Evolutionary conservation across 2,113 vertebrate genomes (phyloP).

Genomic region (Pedetes capensis): DNA sequence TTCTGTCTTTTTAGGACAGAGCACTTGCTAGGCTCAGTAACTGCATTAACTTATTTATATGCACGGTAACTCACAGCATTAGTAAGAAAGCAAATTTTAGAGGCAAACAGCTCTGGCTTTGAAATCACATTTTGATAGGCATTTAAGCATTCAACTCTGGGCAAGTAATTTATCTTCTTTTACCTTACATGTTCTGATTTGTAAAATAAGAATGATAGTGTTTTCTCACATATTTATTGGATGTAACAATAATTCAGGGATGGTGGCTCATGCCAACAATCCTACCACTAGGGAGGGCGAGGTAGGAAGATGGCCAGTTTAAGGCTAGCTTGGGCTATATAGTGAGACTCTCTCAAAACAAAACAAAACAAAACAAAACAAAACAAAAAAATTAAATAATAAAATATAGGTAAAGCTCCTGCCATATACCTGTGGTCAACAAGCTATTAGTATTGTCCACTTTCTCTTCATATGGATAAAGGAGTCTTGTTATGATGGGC

Average conservation of each 20-base stretch:
- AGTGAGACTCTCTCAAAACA: too few relatives aligned
- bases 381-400: too few relatives aligned
- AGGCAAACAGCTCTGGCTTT: background rate
- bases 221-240: background rate
- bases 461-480: background rate
- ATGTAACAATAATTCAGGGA: too few relatives aligned
- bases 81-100: background rate
- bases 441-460: background rate
- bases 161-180: background rate
- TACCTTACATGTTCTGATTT: constrained; percentile 26
- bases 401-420: background rate
- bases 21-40: background rate
- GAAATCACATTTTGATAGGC: background rate
- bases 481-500: background rate
- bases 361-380: too few relatives aligned
- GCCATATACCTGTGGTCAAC: background rate
- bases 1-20: background rate
- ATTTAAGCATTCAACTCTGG: background rate
- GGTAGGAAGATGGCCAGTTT: too few relatives aligned
- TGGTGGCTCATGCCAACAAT: too few relatives aligned
- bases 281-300: too few relatives aligned
- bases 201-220: constrained; percentile 10
- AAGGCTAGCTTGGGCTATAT: too few relatives aligned
- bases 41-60: background rate
- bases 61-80: background rate